These are phyloP conservation scores for Phymastichus coffea DNA, from an alignment of 1,140 invertebrate genomes.

Conservation along the genomic window DNA sequence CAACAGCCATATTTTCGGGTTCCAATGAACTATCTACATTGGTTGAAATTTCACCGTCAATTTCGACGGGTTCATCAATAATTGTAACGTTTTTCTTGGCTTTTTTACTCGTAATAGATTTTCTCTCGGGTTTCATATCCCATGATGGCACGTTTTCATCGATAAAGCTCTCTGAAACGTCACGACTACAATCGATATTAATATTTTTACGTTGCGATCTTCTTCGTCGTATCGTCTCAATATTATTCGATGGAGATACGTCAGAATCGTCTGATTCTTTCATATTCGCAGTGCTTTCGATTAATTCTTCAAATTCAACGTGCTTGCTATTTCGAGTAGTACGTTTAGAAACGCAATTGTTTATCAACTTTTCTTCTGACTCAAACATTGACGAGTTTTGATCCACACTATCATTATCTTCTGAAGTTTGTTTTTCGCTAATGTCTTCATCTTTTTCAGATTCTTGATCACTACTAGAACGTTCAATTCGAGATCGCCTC, in stretches of 20 bases:
- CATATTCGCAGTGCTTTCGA: neutral
- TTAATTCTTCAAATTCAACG: neutral
- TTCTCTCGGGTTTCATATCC: conserved; percentile 11
- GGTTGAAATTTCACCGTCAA: neutral
- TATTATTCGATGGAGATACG: neutral
- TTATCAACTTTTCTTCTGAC: conserved; percentile 1
- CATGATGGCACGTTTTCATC: neutral
- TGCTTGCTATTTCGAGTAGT: neutral
- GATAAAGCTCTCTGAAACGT: neutral
- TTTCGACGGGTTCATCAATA: conserved; percentile 10
- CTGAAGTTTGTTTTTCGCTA: neutral
- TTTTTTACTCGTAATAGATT: conserved; percentile 23
- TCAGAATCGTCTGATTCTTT: conserved; percentile 9
- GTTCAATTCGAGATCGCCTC: conserved; percentile 34
- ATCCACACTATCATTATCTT: neutral
- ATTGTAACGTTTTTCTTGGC: conserved; percentile 24
- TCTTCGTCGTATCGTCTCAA: neutral
- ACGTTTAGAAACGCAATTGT: neutral
- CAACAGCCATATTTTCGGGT: neutral
- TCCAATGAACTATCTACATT: no score
- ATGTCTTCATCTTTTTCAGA: neutral
- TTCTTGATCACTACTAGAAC: neutral
- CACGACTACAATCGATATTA: neutral
- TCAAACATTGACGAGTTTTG: conserved; percentile 9
- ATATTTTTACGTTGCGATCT: neutral